Conservation (phyloP, 2,113 vertebrate species). For the Mus spicilegus region DNA sequence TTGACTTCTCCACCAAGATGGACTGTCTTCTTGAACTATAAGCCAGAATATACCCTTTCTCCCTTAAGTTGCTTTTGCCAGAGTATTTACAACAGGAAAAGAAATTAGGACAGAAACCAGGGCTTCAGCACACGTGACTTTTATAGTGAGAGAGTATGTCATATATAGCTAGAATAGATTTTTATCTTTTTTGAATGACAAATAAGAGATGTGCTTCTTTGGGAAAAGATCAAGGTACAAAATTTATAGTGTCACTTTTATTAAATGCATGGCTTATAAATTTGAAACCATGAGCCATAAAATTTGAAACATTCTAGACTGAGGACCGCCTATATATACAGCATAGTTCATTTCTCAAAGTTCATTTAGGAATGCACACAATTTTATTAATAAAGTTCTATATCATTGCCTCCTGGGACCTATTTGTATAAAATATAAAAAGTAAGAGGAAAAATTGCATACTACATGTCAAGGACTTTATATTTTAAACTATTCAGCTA, state of each 20-base stretch:
- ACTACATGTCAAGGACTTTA: background rate
- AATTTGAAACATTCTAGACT: background rate
- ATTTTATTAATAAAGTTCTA: background rate
- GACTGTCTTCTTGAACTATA: background rate
- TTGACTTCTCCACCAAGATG: background rate
- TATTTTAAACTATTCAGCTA: background rate
- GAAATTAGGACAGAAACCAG: background rate
- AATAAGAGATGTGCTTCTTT: background rate
- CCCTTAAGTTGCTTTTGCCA: background rate
- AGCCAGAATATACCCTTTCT: background rate
- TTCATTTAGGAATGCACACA: background rate
- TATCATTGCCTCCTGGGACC: background rate
- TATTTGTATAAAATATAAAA: background rate
- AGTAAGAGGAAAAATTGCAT: slow-evolving; percentile 8
- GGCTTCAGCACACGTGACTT: background rate
- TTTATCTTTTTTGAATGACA: background rate
- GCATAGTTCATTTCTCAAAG: background rate
- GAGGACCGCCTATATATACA: background rate
- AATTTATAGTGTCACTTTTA: background rate
- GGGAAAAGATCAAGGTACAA: background rate
- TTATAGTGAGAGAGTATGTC: background rate
- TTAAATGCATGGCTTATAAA: background rate
- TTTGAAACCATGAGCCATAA: background rate
- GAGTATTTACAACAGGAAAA: background rate
- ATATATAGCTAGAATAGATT: background rate